phyloP scores from a whole-genome alignment of 2,797 vertebrate species.

The Tinamus major region DNA sequence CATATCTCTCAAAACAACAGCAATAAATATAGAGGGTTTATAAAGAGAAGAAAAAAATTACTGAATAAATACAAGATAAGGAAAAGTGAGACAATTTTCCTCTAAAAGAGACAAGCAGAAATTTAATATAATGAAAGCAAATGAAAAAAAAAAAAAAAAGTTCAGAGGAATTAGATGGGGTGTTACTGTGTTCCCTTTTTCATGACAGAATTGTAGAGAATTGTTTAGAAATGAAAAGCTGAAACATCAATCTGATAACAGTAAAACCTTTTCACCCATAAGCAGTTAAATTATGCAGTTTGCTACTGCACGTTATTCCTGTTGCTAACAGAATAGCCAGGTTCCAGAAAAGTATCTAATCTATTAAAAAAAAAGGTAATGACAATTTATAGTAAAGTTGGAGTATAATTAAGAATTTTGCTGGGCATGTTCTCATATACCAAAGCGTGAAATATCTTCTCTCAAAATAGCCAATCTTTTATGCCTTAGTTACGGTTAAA shows the following conservation, averaged over 20 bases:
- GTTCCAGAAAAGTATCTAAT: not conserved
- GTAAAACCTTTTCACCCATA: slow-evolving; percentile 10
- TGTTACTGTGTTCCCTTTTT: not conserved
- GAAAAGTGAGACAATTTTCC: not conserved
- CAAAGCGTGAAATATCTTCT: not conserved
- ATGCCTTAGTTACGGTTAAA: not conserved
- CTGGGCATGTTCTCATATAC: not conserved
- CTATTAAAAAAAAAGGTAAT: slow-evolving; percentile 6
- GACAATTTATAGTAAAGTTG: not conserved
- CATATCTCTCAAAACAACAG: not conserved
- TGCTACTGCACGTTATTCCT: not conserved
- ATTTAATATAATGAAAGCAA: not conserved
- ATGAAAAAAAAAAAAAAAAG: not conserved
- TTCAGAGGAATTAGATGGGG: not conserved
- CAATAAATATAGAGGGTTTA: not conserved
- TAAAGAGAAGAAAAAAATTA: not conserved
- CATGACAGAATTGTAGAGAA: not conserved
- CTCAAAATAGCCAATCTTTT: not conserved
- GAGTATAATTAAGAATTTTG: not conserved
- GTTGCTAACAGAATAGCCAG: not conserved
- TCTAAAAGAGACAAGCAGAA: not conserved
- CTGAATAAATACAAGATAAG: not conserved
- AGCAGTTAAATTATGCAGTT: not conserved
- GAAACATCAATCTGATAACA: not conserved
- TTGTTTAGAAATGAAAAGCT: not conserved